Conservation (phyloP, 2,113 vertebrate species). For the Oreochromis aureus region DNA sequence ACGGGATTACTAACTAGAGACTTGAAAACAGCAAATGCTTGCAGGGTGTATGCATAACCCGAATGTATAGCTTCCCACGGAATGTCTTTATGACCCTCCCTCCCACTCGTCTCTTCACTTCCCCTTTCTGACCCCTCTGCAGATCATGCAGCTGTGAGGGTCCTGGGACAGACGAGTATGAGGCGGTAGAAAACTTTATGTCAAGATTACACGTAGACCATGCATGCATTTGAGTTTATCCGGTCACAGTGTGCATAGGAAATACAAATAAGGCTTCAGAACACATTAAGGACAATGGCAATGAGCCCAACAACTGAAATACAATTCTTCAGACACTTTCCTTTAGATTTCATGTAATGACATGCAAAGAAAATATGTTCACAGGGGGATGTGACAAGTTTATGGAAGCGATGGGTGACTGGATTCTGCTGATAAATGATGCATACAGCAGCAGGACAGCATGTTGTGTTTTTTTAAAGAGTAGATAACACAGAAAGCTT, state of each 20-base stretch:
- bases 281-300: not conserved
- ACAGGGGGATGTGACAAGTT: not conserved
- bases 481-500: not conserved
- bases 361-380: not conserved
- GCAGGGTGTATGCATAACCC: not conserved
- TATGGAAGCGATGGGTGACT: not conserved
- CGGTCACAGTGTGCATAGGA: not conserved
- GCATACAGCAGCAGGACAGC: not conserved
- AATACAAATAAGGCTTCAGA: not conserved
- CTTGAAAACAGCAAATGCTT: not conserved
- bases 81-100: not conserved
- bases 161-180: not conserved
- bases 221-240: not conserved
- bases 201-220: not conserved
- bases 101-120: not conserved
- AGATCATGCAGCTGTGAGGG: constrained; percentile 50
- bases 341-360: not conserved
- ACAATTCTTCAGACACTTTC: not conserved
- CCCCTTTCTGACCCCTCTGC: constrained; percentile 16
- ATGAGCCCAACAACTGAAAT: not conserved
- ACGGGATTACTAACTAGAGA: not conserved
- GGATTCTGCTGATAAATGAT: not conserved
- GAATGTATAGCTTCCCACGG: not conserved
- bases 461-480: not conserved
- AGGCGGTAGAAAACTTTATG: not conserved